Conservation (phyloP, 2,113 vertebrate genomes). For the Pseudopodoces humilis region DNA sequence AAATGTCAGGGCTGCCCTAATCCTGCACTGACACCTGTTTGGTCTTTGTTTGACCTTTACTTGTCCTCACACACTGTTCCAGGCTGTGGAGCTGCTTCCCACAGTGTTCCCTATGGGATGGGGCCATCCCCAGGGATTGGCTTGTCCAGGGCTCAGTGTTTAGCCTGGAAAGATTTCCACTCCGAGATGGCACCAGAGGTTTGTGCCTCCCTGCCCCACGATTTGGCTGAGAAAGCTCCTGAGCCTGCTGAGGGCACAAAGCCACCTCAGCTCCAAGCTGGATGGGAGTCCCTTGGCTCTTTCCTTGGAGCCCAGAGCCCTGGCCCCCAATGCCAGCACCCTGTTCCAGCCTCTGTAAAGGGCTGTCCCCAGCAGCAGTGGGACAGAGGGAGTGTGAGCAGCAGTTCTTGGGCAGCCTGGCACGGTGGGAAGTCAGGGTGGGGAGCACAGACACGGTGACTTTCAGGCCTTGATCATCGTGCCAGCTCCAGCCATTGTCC, state of each 20-base stretch:
- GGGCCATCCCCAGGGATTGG: neutral
- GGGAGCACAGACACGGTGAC: too few species aligned
- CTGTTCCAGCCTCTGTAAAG: neutral
- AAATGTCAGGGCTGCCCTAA: neutral
- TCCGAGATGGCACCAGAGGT: neutral
- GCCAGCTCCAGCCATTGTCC: neutral
- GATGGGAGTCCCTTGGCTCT: neutral
- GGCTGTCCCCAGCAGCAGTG: rapidly evolving
- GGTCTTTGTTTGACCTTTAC: neutral
- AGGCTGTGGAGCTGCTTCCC: neutral
- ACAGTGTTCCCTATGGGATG: neutral
- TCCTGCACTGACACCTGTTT: neutral
- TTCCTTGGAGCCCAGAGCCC: neutral
- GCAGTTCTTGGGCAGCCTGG: neutral
- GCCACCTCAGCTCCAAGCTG: too few species aligned
- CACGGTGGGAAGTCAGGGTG: too few species aligned
- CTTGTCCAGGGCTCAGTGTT: neutral
- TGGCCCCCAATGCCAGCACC: neutral
- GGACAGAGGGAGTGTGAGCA: neutral
- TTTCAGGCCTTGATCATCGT: neutral
- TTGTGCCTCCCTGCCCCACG: neutral
- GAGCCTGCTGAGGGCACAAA: neutral
- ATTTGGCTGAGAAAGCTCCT: neutral
- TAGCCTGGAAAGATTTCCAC: neutral
- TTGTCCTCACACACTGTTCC: neutral